These are phyloP conservation scores for Pangasius sanitwongsei DNA, from an alignment of 2,797 vertebrate genomes.

Conservation along the genomic window DNA sequence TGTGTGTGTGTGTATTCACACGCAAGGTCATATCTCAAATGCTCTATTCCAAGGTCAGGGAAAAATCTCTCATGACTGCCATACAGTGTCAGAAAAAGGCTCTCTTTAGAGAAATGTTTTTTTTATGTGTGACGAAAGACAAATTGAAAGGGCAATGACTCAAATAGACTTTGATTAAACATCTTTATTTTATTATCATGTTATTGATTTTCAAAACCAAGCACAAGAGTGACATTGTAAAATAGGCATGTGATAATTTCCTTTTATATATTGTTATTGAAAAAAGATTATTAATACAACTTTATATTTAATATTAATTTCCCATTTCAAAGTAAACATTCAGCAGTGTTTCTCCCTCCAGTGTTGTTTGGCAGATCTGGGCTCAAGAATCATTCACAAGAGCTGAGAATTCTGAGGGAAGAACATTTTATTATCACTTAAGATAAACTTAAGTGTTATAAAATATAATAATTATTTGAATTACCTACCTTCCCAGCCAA, in stretches of 20 bases:
- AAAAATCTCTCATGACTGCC: background rate
- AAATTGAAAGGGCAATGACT: background rate
- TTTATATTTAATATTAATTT: background rate
- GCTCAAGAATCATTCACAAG: constrained; percentile 71
- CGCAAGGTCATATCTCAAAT: constrained; percentile 1
- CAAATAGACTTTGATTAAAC: background rate
- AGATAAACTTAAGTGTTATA: background rate
- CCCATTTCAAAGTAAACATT: constrained; percentile 9
- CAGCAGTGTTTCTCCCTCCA: background rate
- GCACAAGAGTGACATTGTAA: background rate
- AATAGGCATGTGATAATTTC: background rate
- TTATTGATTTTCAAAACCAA: constrained; percentile 24
- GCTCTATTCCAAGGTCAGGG: constrained; percentile 32
- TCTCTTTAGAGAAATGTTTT: background rate
- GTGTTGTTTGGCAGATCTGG: background rate
- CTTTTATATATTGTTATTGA: background rate
- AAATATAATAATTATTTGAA: background rate
- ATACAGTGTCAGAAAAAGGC: background rate
- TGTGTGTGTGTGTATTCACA: constrained; percentile 5
- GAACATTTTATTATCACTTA: background rate
- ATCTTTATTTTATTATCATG: constrained; percentile 2
- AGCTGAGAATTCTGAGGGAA: constrained; percentile 70
- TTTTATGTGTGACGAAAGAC: background rate
- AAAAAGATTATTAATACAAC: background rate
- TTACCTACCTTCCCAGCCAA: constrained; percentile 72